Base-by-base conservation (phyloP, 2,797 vertebrate genomes). In the Columba guinea region DNA sequence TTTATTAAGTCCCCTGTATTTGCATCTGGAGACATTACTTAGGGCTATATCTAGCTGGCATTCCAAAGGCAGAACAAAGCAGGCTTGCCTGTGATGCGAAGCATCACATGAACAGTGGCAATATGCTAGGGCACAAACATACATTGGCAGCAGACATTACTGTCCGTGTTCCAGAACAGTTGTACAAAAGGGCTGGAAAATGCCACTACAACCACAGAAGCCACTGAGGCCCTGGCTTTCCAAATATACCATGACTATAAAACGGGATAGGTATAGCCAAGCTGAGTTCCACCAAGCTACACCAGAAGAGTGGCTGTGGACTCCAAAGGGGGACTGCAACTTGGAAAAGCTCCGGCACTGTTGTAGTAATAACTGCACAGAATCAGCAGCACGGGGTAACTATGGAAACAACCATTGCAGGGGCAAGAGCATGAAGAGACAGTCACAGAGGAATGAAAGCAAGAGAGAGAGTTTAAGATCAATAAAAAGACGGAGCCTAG, bases 1-100 rank as follows among this genome's bases (percentile, higher is more conserved):
- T 93, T 95, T 74, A 95, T 93, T 26, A 26, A 91, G 70, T n/a
- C 52, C 27, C 53, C 68, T 77, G 87, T 22, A 84, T 83, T 67
- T 94, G 83, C 91, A 84, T 91, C 95, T 94, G 94, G 94, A 92
- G 84, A 49, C 70, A 79, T 74, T 18, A 64, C 93, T 89, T 26
- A 51, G 80, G 83, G 90, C 87, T 87, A 0, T 15, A 8, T 24
- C 46, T 69, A 26, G 73, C 73, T 86, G 91, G 75, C 84, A 75
- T 59, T 84, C 22, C 75, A n/a, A 30, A 51, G 70, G 39, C 90
- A 51, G 59, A 67, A 8, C 81, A 53, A 28, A 85, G 87, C 79
- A 17, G 13, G 28, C 35, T 89, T 41, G 39, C 70, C 39, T 6
- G 8, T 9, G 73, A 55, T n/a, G 71, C 49, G n/a, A 19, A 64